Evolutionary conservation across 2,888 invertebrate genomes (phyloP).

Genomic region (Listrodromus nycthemerus): DNA sequence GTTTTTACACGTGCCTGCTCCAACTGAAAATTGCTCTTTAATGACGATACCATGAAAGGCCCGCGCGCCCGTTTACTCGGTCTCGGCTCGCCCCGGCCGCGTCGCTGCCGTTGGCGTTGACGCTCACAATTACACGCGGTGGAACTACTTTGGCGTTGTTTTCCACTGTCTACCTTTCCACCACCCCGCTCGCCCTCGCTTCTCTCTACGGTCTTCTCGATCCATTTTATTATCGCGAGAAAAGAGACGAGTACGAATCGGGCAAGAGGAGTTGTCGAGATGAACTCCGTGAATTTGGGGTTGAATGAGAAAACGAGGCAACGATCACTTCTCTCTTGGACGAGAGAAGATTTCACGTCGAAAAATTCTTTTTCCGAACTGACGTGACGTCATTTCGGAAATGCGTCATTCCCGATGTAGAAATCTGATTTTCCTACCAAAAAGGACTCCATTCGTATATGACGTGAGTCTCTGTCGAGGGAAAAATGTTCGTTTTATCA

Average conservation of each 20-base stretch:
- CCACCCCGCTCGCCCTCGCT: background rate
- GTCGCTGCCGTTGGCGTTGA: slow-evolving; percentile 61
- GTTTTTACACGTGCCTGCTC: slow-evolving; percentile 54
- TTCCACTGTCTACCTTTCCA: slow-evolving; percentile 51
- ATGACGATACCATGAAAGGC: slow-evolving; percentile 65
- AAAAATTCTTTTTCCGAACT: too few species aligned
- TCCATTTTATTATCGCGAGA: background rate
- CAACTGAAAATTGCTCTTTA: slow-evolving; percentile 70
- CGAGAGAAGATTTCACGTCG: too few species aligned
- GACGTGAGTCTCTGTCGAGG: too few species aligned
- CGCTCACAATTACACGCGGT: slow-evolving; percentile 65
- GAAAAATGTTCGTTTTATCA: too few species aligned
- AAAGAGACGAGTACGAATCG: background rate
- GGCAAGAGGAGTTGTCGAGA: background rate
- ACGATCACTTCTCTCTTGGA: too few species aligned
- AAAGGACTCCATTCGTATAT: too few species aligned
- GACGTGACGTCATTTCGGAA: too few species aligned
- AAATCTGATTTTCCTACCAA: too few species aligned
- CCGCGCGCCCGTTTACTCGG: slow-evolving; percentile 31
- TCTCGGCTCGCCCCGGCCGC: slow-evolving; percentile 30
- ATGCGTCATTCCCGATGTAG: too few species aligned
- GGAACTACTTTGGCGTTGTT: slow-evolving; percentile 51
- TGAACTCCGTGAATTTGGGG: background rate
- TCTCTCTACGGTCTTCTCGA: background rate
- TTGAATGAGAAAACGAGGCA: background rate